Evolutionary conservation across 2,888 invertebrate species (phyloP).

Genomic region (Steinernema carpocapsae): DNA sequence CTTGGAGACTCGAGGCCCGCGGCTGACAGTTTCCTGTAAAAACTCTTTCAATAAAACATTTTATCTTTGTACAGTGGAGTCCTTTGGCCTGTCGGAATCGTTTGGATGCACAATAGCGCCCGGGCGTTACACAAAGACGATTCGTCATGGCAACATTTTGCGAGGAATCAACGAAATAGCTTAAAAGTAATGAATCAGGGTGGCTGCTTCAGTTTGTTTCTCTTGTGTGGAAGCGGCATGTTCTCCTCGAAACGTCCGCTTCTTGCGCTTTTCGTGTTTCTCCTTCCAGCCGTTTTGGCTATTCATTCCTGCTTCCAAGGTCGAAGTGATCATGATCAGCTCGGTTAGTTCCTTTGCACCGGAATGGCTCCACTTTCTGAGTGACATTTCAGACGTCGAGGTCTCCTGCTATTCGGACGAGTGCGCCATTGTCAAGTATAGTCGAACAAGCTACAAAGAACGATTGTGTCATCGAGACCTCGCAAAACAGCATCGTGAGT

Average conservation of each 20-base stretch:
- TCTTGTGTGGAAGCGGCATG: neutral
- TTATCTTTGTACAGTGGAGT: neutral
- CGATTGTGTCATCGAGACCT: neutral
- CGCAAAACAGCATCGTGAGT: neutral
- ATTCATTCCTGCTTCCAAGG: neutral
- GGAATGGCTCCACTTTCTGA: too few species aligned
- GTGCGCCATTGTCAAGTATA: neutral
- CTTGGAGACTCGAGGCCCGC: neutral
- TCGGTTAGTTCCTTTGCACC: neutral
- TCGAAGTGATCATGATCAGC: neutral
- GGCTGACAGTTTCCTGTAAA: slow-evolving; percentile 1
- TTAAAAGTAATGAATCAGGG: slow-evolving; percentile 5
- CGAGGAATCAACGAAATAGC: slow-evolving; percentile 14
- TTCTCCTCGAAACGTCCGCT: neutral
- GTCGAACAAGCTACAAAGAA: neutral
- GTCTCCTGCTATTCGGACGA: neutral
- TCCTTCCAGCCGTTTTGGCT: neutral
- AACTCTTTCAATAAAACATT: neutral
- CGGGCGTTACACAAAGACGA: neutral
- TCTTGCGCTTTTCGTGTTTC: neutral
- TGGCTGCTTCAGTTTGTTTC: neutral
- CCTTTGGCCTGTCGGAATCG: too few species aligned
- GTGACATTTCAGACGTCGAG: neutral
- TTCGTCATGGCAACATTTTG: slow-evolving; percentile 22
- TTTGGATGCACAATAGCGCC: neutral